A percentile compares a stretch with the other conserved stretches of the same genome.
Evolutionary conservation across 2,888 invertebrate species (phyloP).

Genomic region (Epistrophe grossulariae): DNA sequence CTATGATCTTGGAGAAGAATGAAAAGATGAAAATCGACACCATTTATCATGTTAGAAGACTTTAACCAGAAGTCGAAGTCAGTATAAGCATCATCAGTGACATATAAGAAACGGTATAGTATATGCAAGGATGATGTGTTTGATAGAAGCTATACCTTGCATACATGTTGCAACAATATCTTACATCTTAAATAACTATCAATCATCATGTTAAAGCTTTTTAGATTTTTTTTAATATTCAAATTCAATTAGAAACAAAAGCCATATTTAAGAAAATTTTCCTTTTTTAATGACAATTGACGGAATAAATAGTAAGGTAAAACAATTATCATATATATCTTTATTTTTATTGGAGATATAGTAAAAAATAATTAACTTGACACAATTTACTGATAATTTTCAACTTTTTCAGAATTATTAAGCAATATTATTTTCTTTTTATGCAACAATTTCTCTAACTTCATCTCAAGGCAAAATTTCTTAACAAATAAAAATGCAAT

Average conservation of each 20-base stretch:
- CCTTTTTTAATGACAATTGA: not conserved
- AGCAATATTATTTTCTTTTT: not conserved
- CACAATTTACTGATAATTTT: not conserved
- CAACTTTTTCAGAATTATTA: not conserved
- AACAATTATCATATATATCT: no score
- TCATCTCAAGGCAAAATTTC: not conserved
- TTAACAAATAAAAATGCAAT: no score
- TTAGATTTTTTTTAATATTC: not conserved
- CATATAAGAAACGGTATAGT: not conserved
- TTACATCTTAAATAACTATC: conserved; percentile 54
- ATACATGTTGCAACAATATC: conserved; percentile 61
- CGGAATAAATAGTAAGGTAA: not conserved
- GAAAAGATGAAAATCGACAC: conserved; percentile 51
- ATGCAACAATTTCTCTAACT: no score
- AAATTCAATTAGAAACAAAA: not conserved
- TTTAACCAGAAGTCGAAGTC: conserved; percentile 38
- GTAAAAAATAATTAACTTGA: not conserved
- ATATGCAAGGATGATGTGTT: conserved; percentile 3
- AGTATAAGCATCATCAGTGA: not conserved
- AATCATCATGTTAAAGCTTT: conserved; percentile 62
- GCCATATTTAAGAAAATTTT: not conserved
- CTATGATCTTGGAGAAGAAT: not conserved
- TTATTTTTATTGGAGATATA: no score
- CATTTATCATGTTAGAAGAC: conserved; percentile 61
- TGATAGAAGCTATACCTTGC: conserved; percentile 49